Conservation (phyloP, 37 sponge, comb jelly and placozoan genomes). For the Axinella damicornis region DNA sequence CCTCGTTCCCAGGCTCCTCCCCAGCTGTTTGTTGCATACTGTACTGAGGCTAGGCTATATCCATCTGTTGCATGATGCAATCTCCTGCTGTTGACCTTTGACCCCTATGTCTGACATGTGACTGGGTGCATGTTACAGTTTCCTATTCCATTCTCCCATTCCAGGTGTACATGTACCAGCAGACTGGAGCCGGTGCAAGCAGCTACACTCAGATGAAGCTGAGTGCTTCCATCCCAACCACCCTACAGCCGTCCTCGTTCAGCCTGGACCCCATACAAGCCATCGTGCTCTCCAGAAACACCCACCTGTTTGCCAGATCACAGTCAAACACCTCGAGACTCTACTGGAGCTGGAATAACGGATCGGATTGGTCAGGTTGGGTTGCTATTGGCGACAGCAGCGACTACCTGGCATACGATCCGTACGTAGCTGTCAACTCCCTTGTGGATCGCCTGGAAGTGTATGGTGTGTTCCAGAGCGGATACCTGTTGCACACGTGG, state of each 20-base stretch:
- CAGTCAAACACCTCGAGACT: slow-evolving; percentile 40
- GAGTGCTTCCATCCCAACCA: slow-evolving; percentile 11
- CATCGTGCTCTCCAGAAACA: slow-evolving; percentile 10
- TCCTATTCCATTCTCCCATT: background rate
- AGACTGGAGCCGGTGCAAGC: background rate
- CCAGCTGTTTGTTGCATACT: too few relatives aligned
- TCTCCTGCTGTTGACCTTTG: too few relatives aligned
- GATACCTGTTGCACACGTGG: slow-evolving; percentile 66
- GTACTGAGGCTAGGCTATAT: too few relatives aligned
- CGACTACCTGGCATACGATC: slow-evolving; percentile 31
- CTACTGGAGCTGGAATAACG: background rate
- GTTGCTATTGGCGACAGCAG: slow-evolving; percentile 14
- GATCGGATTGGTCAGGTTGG: slow-evolving; percentile 17
- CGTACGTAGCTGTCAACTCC: slow-evolving; percentile 44
- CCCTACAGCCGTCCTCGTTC: background rate
- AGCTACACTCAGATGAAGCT: background rate
- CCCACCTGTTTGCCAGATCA: slow-evolving; percentile 56
- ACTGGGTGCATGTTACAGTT: background rate
- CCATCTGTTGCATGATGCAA: too few relatives aligned
- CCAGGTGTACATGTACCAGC: slow-evolving; percentile 7
- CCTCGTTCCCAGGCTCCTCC: too few relatives aligned
- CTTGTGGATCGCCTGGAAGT: slow-evolving; percentile 66
- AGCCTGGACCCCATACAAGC: slow-evolving; percentile 31
- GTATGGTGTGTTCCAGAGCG: slow-evolving; percentile 35
- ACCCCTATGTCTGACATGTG: too few relatives aligned